phyloP scores from a whole-genome alignment of 2,888 invertebrate genomes.

The Pediacus dermestoides region DNA sequence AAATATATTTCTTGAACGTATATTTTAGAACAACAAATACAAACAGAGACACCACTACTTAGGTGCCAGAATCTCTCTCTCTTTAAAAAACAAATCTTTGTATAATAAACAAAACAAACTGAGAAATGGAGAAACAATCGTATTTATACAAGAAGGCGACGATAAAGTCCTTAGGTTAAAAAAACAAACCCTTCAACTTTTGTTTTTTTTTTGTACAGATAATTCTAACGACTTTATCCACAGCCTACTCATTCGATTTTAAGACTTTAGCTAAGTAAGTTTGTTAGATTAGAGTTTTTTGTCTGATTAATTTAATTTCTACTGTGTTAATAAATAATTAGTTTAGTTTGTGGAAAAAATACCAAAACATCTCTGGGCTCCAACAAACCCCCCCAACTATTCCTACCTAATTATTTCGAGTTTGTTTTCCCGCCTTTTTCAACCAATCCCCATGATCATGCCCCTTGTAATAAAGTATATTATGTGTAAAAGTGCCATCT shows the following conservation, averaged over 20 bases:
- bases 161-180: too few relatives aligned
- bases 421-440: conserved; percentile 18
- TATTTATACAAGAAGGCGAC: conserved; percentile 28
- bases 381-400: background rate
- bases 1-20: conserved; percentile 8
- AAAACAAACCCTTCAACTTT: too few relatives aligned
- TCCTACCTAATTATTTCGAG: conserved; percentile 12
- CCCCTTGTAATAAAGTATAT: conserved; percentile 40
- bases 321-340: too few relatives aligned
- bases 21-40: conserved; percentile 13
- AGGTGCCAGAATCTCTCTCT: conserved; percentile 35
- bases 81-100: conserved; percentile 27
- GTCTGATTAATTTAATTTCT: conserved; percentile 23
- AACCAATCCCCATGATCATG: background rate
- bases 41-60: conserved; percentile 33
- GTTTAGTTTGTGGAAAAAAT: too few relatives aligned
- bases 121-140: conserved; percentile 30
- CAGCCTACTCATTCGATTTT: too few relatives aligned
- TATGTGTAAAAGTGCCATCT: conserved; percentile 52
- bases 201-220: too few relatives aligned
- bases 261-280: conserved; percentile 31
- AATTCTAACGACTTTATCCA: too few relatives aligned
- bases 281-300: conserved; percentile 23
- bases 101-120: conserved; percentile 9
- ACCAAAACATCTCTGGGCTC: background rate